phyloP scores from a whole-genome alignment of 2,888 invertebrate genomes.

The Drosophila pseudotalamancana region DNA sequence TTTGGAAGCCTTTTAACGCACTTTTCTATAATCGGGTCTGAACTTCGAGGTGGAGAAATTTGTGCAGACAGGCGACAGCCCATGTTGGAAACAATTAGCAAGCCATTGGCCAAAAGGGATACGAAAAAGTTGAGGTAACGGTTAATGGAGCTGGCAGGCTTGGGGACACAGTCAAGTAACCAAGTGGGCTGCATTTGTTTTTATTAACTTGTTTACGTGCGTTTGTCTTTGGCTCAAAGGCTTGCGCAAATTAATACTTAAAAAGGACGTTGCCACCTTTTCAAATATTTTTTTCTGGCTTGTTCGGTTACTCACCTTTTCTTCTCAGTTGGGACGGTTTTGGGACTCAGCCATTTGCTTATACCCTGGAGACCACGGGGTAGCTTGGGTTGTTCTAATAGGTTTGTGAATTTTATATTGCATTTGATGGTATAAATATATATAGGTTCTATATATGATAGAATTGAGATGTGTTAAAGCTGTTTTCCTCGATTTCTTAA shows the following conservation, averaged over 20 bases:
- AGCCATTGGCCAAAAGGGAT: slow-evolving; percentile 53
- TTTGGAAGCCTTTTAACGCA: slow-evolving; percentile 58
- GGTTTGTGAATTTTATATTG: no score
- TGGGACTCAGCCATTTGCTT: no score
- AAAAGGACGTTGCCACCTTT: slow-evolving; percentile 56
- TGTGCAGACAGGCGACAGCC: slow-evolving; percentile 54
- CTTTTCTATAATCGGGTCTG: slow-evolving; percentile 20
- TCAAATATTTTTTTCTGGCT: slow-evolving; percentile 43
- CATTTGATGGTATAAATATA: no score
- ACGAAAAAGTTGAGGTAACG: slow-evolving; percentile 20
- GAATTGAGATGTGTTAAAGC: no score
- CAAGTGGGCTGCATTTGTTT: slow-evolving; percentile 35
- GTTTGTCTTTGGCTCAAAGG: slow-evolving; percentile 35
- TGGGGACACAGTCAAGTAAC: slow-evolving; percentile 9
- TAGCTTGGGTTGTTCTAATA: no score
- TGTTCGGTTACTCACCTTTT: slow-evolving; percentile 20
- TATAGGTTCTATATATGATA: no score
- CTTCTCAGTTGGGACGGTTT: slow-evolving; percentile 29
- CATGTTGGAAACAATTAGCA: slow-evolving; percentile 67
- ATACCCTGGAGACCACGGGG: no score
- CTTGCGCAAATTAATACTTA: slow-evolving; percentile 69
- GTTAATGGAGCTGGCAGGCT: slow-evolving; percentile 34
- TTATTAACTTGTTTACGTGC: slow-evolving; percentile 58
- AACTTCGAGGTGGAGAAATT: slow-evolving; percentile 55
- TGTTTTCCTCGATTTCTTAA: no score